Percentiles rank a stretch among this genome's conserved stretches.
phyloP scores from a whole-genome alignment of 92 coral and sea anemone genomes.

The Nematostella vectensis region DNA sequence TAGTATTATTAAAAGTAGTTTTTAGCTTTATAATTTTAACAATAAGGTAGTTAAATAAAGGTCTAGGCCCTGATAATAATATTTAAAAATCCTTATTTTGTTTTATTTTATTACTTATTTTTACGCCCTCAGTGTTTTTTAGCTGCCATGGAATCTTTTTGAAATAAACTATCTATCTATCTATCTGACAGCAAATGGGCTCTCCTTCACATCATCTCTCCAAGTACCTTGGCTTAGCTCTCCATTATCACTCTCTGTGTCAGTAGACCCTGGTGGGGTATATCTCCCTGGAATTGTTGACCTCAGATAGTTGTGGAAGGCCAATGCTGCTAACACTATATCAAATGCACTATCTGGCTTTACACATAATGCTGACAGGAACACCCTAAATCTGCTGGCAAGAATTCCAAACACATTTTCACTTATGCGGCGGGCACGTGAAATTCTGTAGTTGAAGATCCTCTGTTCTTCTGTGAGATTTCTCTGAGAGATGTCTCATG shows the following conservation, averaged over 20 bases:
- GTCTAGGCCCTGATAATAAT: no score
- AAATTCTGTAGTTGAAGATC: slow-evolving; percentile 37
- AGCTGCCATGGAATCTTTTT: no score
- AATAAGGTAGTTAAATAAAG: no score
- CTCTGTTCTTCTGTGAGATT: slow-evolving; percentile 31
- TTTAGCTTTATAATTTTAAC: no score
- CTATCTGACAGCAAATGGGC: no score
- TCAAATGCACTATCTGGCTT: slow-evolving; percentile 39
- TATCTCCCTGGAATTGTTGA: slow-evolving; percentile 24
- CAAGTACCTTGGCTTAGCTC: slow-evolving; percentile 6
- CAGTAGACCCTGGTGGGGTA: slow-evolving; percentile 27
- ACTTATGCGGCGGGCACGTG: slow-evolving; percentile 36
- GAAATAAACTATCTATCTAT: no score
- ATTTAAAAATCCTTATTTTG: no score
- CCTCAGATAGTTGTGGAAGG: slow-evolving; percentile 38
- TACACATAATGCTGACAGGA: slow-evolving; percentile 38
- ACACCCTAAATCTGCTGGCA: slow-evolving; percentile 24
- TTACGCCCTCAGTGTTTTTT: no score
- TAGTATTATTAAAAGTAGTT: no score
- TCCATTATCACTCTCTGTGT: slow-evolving; percentile 13
- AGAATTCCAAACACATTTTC: slow-evolving; percentile 52
- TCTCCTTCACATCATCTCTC: slow-evolving; percentile 7
- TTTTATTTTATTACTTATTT: no score
- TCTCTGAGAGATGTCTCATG: slow-evolving; percentile 39
- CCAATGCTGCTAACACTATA: slow-evolving; percentile 42